These are phyloP conservation scores for Aurelia aurita complex sp. Pacific DNA, from an alignment of 30 jellyfish, hydroid and myxozoan species.

Conservation along the genomic window DNA sequence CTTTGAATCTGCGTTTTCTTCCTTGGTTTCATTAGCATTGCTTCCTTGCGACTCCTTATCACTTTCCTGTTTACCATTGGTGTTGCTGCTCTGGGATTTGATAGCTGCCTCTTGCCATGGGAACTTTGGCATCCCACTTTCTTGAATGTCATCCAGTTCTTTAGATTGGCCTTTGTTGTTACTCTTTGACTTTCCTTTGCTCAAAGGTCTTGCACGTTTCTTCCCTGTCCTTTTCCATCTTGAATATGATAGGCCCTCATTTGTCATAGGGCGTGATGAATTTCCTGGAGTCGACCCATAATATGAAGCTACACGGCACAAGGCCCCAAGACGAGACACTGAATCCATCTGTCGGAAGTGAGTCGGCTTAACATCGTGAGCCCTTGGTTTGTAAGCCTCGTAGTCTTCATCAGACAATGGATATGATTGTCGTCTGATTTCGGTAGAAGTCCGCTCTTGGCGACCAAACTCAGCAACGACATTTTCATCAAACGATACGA, in stretches of 20 bases:
- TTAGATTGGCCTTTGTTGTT: not conserved
- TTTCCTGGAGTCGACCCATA: conserved; percentile 9
- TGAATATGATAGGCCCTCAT: not conserved
- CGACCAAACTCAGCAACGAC: conserved; percentile 33
- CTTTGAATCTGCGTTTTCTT: not conserved
- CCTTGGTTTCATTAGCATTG: not conserved
- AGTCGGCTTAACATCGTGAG: not conserved
- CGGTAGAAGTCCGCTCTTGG: not conserved
- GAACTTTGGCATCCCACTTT: not conserved
- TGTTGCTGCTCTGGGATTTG: not conserved
- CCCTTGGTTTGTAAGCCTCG: conserved; percentile 12
- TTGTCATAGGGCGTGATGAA: not conserved
- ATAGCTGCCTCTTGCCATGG: not conserved
- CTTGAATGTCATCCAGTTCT: not conserved
- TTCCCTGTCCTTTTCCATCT: not conserved
- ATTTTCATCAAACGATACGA: conserved; percentile 36
- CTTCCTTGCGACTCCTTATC: not conserved
- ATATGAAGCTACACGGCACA: conserved; percentile 42
- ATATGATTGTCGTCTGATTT: conserved; percentile 27
- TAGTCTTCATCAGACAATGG: conserved; percentile 38
- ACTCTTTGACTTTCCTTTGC: not conserved
- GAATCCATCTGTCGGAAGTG: conserved; percentile 37
- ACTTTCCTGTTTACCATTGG: not conserved
- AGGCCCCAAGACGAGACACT: conserved; percentile 31
- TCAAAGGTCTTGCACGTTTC: not conserved